These are phyloP conservation scores for Ataeniobius toweri DNA, from an alignment of 2,797 vertebrate genomes.

Conservation along the genomic window DNA sequence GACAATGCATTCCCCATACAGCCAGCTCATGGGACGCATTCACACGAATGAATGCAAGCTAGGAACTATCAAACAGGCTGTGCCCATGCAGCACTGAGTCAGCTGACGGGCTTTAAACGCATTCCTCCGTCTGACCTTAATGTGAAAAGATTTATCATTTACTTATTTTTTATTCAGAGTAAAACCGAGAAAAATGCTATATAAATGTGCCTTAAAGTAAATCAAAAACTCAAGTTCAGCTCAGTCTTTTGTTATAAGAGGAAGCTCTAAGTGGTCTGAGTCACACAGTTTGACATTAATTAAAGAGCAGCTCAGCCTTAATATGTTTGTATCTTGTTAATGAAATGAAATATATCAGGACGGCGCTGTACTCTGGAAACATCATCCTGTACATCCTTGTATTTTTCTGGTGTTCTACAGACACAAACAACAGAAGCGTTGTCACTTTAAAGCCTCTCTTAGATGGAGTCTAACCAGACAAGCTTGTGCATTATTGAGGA, in stretches of 20 bases:
- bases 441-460: conserved; percentile 22
- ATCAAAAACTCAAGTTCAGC: neutral
- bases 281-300: conserved; percentile 48
- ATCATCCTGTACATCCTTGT: neutral
- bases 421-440: conserved; percentile 10
- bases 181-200: neutral
- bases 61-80: neutral
- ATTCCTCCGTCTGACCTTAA: neutral
- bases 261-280: conserved; percentile 35
- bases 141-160: conserved; percentile 8
- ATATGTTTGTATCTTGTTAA: conserved; percentile 50
- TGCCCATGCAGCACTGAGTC: neutral
- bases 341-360: conserved; percentile 44
- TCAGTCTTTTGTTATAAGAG: conserved; percentile 9
- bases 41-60: conserved; percentile 7
- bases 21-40: conserved; percentile 14
- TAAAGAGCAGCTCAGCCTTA: conserved; percentile 46
- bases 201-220: conserved; percentile 2
- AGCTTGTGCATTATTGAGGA: conserved; percentile 69
- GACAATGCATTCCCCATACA: conserved; percentile 43
- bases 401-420: neutral
- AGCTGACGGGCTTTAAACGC: neutral
- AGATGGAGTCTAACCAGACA: conserved; percentile 34
- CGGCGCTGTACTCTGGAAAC: conserved; percentile 6
- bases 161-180: conserved; percentile 8